A percentile compares a stretch with the other conserved stretches of the same genome.
phyloP scores from a whole-genome alignment of 2,888 invertebrate species.

The Gari tellinella region DNA sequence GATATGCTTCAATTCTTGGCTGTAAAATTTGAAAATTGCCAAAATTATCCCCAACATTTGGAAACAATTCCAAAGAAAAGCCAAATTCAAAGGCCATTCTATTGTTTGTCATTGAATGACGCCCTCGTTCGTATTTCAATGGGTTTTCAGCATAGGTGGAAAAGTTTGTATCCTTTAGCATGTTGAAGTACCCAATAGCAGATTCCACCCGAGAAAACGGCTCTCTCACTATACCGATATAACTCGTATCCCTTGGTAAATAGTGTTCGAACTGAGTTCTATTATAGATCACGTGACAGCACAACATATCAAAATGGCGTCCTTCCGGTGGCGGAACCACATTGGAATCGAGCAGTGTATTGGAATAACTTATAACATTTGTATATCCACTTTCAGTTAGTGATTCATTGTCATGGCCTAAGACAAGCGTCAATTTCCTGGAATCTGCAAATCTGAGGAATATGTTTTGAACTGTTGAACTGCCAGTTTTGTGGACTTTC shows the following conservation, averaged over 20 bases:
- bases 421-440: conserved; percentile 55
- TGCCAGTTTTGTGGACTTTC: conserved; percentile 66
- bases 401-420: conserved; percentile 41
- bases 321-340: conserved; percentile 58
- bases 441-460: conserved; percentile 58
- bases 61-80: conserved; percentile 52
- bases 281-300: conserved; percentile 64
- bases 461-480: conserved; percentile 62
- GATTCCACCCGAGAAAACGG: conserved; percentile 60
- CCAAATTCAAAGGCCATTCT: conserved; percentile 65
- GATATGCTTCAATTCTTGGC: conserved; percentile 32
- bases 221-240: conserved; percentile 64
- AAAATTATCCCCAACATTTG: neutral
- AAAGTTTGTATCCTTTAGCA: conserved; percentile 28
- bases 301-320: conserved; percentile 57
- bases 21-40: neutral
- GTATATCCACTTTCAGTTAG: conserved; percentile 25
- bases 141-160: conserved; percentile 47
- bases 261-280: conserved; percentile 44
- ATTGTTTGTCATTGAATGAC: conserved; percentile 51
- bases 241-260: conserved; percentile 56
- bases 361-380: conserved; percentile 52
- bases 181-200: conserved; percentile 45
- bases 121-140: conserved; percentile 21
- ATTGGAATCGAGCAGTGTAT: conserved; percentile 24